Conservation (phyloP, 37 sponge, comb jelly and placozoan genomes). For the Haliclona indistincta region DNA sequence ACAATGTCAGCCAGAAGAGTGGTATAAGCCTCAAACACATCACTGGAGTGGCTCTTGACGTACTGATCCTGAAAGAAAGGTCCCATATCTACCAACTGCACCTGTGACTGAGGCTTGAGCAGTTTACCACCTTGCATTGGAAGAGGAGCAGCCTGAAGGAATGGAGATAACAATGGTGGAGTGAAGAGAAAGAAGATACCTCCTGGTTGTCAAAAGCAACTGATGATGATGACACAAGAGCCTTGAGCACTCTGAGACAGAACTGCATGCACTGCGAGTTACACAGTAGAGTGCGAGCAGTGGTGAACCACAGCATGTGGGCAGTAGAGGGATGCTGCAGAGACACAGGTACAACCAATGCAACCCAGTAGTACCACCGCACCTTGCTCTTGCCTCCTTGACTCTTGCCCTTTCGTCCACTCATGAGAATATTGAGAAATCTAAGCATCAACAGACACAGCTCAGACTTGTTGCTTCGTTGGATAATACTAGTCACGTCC, state of each 20-base stretch:
- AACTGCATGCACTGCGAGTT: slow-evolving; percentile 58
- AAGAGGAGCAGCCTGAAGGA: background rate
- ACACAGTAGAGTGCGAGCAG: slow-evolving; percentile 50
- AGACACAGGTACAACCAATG: background rate
- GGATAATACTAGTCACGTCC: slow-evolving; percentile 40
- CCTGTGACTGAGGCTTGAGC: slow-evolving; percentile 33
- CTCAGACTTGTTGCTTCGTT: slow-evolving; percentile 55
- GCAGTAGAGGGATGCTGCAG: slow-evolving; percentile 23
- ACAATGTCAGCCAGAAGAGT: slow-evolving; percentile 71
- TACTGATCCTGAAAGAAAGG: slow-evolving; percentile 88
- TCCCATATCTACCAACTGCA: slow-evolving; percentile 56
- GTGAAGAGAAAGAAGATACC: background rate
- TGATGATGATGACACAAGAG: slow-evolving; percentile 22
- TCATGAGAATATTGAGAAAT: slow-evolving; percentile 84
- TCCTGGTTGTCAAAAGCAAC: background rate
- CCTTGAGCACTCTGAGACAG: slow-evolving; percentile 56
- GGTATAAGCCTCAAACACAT: slow-evolving; percentile 70
- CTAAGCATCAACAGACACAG: slow-evolving; percentile 67
- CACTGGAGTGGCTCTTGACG: slow-evolving; percentile 62
- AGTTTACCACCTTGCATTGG: slow-evolving; percentile 6
- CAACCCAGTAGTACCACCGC: background rate
- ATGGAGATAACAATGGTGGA: background rate
- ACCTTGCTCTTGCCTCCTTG: slow-evolving; percentile 18
- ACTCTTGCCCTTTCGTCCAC: slow-evolving; percentile 29
- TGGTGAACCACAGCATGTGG: slow-evolving; percentile 53